Evolutionary conservation across 2,888 invertebrate species (phyloP), one percentile per base, ranked within the genome.

Genomic region (Drepana falcataria): DNA sequence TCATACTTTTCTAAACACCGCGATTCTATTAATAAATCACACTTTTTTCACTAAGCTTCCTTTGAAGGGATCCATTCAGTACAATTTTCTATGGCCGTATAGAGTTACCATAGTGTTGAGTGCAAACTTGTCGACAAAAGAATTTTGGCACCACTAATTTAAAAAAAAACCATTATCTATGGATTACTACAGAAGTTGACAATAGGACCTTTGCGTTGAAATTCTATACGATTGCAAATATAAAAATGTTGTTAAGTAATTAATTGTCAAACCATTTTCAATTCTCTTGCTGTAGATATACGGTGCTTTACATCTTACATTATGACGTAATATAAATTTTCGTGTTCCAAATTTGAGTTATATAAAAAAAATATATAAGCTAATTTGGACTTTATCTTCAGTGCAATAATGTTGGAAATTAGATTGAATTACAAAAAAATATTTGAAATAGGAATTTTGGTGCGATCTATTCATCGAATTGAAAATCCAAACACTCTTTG

Each of bases 171-270:
- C 37, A 72, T 77, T 74, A 65, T 68, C 69, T 62, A 48, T 63
- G 73, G 77, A 78, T 77, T 78, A 44, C 44, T 9, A 77, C 65
- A 65, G 21, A 21, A 21, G 61, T 53, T 61, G 59, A 75, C 73
- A 75, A 76, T 63, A 61, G 70, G 68, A 56, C 57, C 48, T 59
- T 60, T 61, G 48, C 62, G 56, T 57, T 63, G 37, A 55, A 35
- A n/a, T 48, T 52, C 34, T 41, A 40, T 35, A 37, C 35, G 1
- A 51, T 48, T n/a, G 3, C 7, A 51, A 56, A 48, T 9, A n/a
- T 21, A 21, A 5, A n/a, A 7, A 1, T 48, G 7, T 34, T 34
- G 5, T 35, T 0, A 51, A 7, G 34, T 35, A 6, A 9, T 47
- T 40, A 4, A 51, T 51, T 9, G 9, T 51, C 48, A 55, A 49